phyloP scores from a whole-genome alignment of 2,797 vertebrate genomes.

The Myiothlypis chrysogaster region DNA sequence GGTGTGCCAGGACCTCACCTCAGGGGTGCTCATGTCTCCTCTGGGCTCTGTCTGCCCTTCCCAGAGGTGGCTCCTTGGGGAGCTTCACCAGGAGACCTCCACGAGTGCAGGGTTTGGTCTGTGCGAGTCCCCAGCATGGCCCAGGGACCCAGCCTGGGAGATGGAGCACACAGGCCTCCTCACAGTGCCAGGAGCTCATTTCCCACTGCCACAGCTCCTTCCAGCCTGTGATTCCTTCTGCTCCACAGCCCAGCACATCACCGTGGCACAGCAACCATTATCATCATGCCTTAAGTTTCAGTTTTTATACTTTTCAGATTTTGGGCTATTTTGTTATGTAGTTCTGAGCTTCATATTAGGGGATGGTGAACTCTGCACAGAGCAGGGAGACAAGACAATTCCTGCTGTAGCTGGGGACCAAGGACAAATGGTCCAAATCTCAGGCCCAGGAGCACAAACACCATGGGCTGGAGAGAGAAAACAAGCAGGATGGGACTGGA shows the following conservation, averaged over 20 bases:
- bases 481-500: neutral
- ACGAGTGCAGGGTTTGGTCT: rapidly evolving
- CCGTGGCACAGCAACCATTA: rapidly evolving
- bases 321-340: neutral
- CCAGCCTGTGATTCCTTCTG: neutral
- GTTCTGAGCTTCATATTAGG: neutral
- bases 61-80: neutral
- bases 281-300: neutral
- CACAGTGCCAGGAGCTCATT: neutral
- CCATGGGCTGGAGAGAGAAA: neutral
- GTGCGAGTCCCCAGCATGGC: neutral
- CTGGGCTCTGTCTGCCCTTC: neutral
- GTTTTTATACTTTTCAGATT: neutral
- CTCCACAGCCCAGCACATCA: neutral
- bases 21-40: neutral
- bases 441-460: neutral
- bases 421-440: neutral
- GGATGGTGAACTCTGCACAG: neutral
- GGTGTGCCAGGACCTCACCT: neutral
- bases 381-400: neutral
- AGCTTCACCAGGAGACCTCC: neutral
- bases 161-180: neutral
- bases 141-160: neutral
- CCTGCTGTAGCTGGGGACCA: neutral
- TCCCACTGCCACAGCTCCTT: neutral